These are phyloP conservation scores for Chionis minor DNA, from an alignment of 2,113 vertebrate genomes.

Conservation along the genomic window DNA sequence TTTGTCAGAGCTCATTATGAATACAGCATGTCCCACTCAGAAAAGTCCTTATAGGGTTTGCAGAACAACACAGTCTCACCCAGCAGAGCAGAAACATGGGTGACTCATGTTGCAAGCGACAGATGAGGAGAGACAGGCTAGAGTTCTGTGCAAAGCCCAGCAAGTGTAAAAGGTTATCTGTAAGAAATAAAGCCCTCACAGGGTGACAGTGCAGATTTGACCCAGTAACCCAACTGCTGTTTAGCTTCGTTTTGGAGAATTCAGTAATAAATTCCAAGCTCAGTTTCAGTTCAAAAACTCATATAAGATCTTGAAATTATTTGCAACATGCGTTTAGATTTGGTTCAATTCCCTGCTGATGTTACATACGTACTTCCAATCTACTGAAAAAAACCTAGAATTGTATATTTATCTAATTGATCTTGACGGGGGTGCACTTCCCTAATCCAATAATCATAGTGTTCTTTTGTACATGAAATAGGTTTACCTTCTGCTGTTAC, in stretches of 20 bases:
- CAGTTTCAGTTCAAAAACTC: neutral
- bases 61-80: neutral
- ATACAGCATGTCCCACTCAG: neutral
- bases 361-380: neutral
- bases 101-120: neutral
- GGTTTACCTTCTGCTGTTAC: neutral
- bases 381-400: neutral
- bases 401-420: neutral
- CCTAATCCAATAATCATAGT: neutral
- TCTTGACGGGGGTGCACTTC: neutral
- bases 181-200: neutral
- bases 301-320: accelerated
- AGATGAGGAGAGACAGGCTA: neutral
- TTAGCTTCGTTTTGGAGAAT: neutral
- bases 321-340: neutral
- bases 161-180: neutral
- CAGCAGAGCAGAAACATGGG: neutral
- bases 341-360: neutral
- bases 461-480: neutral
- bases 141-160: neutral
- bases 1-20: neutral
- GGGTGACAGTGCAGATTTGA: neutral
- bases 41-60: neutral
- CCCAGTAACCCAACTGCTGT: neutral
- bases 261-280: neutral